phyloP scores from a whole-genome alignment of 2,888 invertebrate genomes.

The Loripinus fragilis region DNA sequence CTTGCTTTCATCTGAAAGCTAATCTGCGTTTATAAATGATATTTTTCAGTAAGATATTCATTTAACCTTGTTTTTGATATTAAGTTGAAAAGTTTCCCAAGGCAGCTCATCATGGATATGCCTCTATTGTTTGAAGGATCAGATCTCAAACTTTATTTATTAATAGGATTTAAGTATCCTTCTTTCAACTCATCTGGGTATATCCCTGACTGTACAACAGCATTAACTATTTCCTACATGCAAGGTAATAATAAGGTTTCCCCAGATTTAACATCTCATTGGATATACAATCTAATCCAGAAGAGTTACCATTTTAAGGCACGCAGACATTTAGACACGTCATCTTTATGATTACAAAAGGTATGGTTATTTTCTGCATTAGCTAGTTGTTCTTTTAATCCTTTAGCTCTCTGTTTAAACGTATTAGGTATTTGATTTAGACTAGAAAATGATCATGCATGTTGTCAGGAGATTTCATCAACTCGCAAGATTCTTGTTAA shows the following conservation, averaged over 20 bases:
- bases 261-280: constrained; percentile 24
- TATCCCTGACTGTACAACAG: not conserved
- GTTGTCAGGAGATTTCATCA: not conserved
- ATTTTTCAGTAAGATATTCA: not conserved
- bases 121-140: constrained; percentile 22
- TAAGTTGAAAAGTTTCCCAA: constrained; percentile 20
- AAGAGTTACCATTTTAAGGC: constrained; percentile 7
- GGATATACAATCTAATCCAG: constrained; percentile 13
- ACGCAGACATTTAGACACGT: not conserved
- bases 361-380: not conserved
- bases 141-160: not conserved
- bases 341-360: not conserved
- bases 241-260: not conserved
- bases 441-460: no score
- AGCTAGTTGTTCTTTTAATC: not conserved
- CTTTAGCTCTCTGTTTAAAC: not conserved
- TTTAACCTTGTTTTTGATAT: not conserved
- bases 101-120: constrained; percentile 15
- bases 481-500: not conserved
- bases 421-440: not conserved
- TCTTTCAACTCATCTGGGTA: constrained; percentile 13
- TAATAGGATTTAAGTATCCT: constrained; percentile 17
- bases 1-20: not conserved
- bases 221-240: not conserved
- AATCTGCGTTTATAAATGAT: not conserved